Percentiles rank a stretch among this genome's conserved stretches.
Conservation (phyloP, 2,888 invertebrate genomes). For the Eristalis tenax region DNA sequence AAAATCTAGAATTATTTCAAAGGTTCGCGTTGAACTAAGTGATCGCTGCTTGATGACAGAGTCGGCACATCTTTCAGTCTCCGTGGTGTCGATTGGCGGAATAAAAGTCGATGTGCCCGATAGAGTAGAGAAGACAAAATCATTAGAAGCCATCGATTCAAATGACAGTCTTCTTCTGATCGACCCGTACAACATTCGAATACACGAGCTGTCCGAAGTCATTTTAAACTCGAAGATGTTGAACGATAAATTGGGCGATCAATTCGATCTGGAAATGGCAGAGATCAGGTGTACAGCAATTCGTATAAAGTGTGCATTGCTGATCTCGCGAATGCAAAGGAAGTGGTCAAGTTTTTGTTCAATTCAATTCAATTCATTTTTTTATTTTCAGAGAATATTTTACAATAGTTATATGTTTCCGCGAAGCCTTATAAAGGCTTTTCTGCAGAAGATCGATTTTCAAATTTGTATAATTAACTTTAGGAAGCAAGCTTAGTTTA, state of each 20-base stretch:
- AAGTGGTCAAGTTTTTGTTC: no score
- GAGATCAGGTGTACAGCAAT: conserved; percentile 79
- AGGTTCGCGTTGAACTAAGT: conserved; percentile 81
- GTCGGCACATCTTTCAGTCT: conserved; percentile 82
- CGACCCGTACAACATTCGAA: conserved; percentile 77
- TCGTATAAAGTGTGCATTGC: no score
- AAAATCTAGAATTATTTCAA: neutral
- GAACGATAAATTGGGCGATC: conserved; percentile 78
- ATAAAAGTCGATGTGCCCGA: conserved; percentile 86
- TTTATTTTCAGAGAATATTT: no score
- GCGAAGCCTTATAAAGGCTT: no score
- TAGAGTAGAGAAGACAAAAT: conserved; percentile 86
- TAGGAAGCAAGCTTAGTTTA: no score
- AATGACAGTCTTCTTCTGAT: conserved; percentile 83
- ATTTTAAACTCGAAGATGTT: conserved; percentile 78
- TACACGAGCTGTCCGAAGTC: conserved; percentile 78
- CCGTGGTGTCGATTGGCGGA: conserved; percentile 82
- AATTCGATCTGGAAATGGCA: conserved; percentile 77
- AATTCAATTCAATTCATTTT: no score
- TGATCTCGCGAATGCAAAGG: no score
- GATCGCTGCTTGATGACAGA: conserved; percentile 85
- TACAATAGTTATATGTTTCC: no score
- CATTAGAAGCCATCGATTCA: conserved; percentile 85
- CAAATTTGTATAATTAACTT: no score
- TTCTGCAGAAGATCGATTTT: no score